phyloP scores from a whole-genome alignment of 1,140 invertebrate genomes.

The Microplitis demolitor region DNA sequence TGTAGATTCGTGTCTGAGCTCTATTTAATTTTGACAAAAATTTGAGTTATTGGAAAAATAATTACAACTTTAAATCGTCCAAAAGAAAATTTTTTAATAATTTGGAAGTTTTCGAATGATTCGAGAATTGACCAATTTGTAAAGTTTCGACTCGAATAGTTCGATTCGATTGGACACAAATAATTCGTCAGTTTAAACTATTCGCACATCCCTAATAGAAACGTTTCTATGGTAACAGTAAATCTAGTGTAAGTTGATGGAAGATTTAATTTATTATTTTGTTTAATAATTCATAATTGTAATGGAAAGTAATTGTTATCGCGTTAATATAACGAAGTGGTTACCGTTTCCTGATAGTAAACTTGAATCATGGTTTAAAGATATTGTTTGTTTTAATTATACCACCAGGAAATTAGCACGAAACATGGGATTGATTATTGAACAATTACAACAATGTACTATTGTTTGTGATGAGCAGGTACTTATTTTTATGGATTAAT shows the following conservation, averaged over 20 bases:
- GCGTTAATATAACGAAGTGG: slow-evolving; percentile 45
- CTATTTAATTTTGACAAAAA: too few relatives aligned
- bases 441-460: slow-evolving; percentile 14
- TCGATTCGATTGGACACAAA: slow-evolving; percentile 31
- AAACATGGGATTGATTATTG: slow-evolving; percentile 34
- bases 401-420: slow-evolving; percentile 31
- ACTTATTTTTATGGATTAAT: not conserved
- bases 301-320: slow-evolving; percentile 40
- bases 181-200: slow-evolving; percentile 53
- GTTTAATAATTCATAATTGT: not conserved
- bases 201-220: slow-evolving; percentile 29
- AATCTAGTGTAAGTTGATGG: not conserved
- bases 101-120: too few relatives aligned
- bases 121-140: too few relatives aligned
- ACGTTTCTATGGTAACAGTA: slow-evolving; percentile 11
- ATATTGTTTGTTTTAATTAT: slow-evolving; percentile 31
- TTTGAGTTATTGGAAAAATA: too few relatives aligned
- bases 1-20: too few relatives aligned
- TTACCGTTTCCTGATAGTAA: slow-evolving; percentile 28
- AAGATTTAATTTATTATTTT: not conserved
- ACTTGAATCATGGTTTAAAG: slow-evolving; percentile 36
- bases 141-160: too few relatives aligned
- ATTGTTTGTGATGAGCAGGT: not conserved
- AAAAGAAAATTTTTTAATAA: too few relatives aligned
- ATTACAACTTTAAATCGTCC: too few relatives aligned